Percentiles rank a stretch among this genome's conserved stretches.
These are phyloP conservation scores for Athene cunicularia DNA, from an alignment of 2,113 vertebrate species.

Conservation along the genomic window DNA sequence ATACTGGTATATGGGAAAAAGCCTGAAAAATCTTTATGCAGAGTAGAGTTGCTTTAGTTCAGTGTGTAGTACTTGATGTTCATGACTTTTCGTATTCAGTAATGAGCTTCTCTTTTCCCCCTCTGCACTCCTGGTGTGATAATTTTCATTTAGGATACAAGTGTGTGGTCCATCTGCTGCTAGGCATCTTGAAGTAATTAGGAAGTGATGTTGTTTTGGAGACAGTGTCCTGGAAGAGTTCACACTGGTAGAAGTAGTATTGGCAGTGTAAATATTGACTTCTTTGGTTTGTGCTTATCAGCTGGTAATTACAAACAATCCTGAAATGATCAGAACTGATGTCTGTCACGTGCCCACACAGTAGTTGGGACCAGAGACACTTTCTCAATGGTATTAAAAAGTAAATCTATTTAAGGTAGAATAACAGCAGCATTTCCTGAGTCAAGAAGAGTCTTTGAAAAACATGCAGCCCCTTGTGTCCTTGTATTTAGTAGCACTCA, in stretches of 20 bases:
- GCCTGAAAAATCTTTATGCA: not conserved
- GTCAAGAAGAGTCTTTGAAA: not conserved
- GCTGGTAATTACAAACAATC: not conserved
- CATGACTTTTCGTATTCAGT: not conserved
- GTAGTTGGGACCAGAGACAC: not conserved
- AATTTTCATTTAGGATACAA: not conserved
- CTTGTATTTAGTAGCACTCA: not conserved
- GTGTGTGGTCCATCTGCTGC: not conserved
- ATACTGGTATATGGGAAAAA: not conserved
- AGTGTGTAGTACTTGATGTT: not conserved
- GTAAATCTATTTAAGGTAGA: not conserved
- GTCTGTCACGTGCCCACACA: accelerated
- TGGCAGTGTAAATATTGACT: not conserved
- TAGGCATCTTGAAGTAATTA: not conserved
- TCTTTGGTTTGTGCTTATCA: accelerated
- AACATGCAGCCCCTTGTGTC: not conserved
- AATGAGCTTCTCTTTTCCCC: not conserved
- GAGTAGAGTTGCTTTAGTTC: not conserved
- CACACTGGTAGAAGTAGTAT: not conserved
- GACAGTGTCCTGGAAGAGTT: not conserved
- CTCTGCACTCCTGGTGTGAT: not conserved
- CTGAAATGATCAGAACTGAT: not conserved
- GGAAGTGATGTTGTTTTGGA: not conserved
- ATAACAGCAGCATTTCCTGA: not conserved
- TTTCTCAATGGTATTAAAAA: not conserved